Evolutionary conservation across 2,113 vertebrate species (phyloP).

Genomic region (Eurystomus gularis): DNA sequence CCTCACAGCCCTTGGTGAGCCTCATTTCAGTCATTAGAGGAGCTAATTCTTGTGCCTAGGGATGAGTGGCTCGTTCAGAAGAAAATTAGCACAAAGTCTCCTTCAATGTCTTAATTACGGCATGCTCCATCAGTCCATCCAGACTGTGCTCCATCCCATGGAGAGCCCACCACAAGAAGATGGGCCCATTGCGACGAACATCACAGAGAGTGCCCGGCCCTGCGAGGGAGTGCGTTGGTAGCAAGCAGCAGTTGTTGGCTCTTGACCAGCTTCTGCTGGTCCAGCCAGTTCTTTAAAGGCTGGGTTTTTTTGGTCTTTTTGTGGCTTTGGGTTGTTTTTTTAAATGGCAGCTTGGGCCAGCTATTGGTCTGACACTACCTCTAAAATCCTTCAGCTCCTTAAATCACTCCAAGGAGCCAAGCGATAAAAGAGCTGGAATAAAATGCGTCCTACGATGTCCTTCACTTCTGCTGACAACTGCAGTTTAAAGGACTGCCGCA

Average conservation of each 20-base stretch:
- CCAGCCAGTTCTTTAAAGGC: background rate
- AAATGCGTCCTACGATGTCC: conserved; percentile 17
- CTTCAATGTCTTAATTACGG: background rate
- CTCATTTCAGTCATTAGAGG: accelerated
- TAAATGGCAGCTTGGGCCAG: background rate
- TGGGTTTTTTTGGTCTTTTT: background rate
- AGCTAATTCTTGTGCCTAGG: background rate
- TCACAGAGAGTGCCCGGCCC: background rate
- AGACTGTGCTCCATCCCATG: background rate
- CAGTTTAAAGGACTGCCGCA: background rate
- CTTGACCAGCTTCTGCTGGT: background rate
- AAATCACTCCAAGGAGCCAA: conserved; percentile 1
- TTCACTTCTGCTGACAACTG: conserved; percentile 56
- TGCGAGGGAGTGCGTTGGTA: background rate
- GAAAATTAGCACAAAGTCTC: background rate
- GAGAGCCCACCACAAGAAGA: background rate
- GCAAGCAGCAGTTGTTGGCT: background rate
- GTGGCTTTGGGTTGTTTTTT: background rate
- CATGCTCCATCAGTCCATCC: accelerated
- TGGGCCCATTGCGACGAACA: too few species aligned
- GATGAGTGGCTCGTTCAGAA: background rate
- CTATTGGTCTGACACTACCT: background rate
- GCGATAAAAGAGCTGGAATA: conserved; percentile 20
- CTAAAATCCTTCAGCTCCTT: background rate
- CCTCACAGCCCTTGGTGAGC: background rate